Conservation (phyloP, 1,140 invertebrate genomes). For the Battus philenor region DNA sequence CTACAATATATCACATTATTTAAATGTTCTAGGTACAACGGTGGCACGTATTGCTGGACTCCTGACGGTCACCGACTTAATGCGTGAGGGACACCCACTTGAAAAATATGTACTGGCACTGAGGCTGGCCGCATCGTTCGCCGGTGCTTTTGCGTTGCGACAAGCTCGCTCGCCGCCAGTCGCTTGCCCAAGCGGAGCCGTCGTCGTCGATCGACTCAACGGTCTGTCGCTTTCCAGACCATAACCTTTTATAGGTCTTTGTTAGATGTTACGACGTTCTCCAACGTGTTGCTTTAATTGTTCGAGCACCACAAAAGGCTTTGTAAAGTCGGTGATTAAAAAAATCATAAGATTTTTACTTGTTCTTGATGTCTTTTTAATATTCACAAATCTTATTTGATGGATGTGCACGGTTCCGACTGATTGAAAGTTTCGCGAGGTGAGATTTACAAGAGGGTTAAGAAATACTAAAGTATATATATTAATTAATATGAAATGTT, state of each 20-base stretch:
- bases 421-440: slow-evolving; percentile 29
- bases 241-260: slow-evolving; percentile 9
- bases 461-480: neutral
- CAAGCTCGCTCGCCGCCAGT: slow-evolving; percentile 23
- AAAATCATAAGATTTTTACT: neutral
- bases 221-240: slow-evolving; percentile 9
- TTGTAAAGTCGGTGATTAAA: neutral
- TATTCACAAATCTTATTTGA: slow-evolving; percentile 19
- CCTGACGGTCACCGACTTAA: slow-evolving; percentile 64
- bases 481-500: neutral
- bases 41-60: slow-evolving; percentile 72
- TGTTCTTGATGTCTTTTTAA: slow-evolving; percentile 21
- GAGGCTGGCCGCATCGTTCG: slow-evolving; percentile 24
- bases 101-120: slow-evolving; percentile 22
- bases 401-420: slow-evolving; percentile 36
- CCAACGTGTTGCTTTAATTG: slow-evolving; percentile 7
- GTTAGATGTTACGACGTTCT: slow-evolving; percentile 1
- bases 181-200: neutral
- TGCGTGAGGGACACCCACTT: slow-evolving; percentile 30
- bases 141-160: slow-evolving; percentile 27
- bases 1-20: too few species aligned
- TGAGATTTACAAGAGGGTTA: neutral
- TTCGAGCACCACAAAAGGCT: neutral
- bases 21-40: slow-evolving; percentile 63
- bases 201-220: slow-evolving; percentile 1